A percentile compares a stretch with the other conserved stretches of the same genome.
Evolutionary conservation across 2,888 invertebrate species (phyloP).

Genomic region (Heliconius hortense): DNA sequence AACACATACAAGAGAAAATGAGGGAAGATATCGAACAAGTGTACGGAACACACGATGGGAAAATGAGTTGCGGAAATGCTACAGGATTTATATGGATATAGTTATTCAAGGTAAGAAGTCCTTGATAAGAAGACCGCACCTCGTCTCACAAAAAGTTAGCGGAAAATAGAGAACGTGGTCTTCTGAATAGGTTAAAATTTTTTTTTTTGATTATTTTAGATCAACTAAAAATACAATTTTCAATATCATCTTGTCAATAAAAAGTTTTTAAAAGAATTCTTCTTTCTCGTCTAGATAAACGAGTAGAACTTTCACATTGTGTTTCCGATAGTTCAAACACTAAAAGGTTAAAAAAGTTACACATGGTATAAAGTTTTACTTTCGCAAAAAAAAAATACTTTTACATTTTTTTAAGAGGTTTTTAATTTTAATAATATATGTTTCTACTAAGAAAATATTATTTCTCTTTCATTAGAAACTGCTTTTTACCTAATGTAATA

Average conservation of each 20-base stretch:
- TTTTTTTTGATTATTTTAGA: no score
- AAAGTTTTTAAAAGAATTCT: background rate
- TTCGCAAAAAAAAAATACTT: background rate
- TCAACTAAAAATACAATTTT: no score
- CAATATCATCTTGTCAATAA: no score
- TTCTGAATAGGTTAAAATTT: background rate
- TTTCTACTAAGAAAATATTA: no score
- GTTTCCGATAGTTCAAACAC: constrained; percentile 1
- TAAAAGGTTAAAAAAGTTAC: background rate
- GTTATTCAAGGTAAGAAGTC: constrained; percentile 72
- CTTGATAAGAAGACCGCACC: no score
- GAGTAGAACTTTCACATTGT: background rate
- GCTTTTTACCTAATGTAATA: no score
- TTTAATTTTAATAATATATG: no score
- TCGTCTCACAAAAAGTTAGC: background rate
- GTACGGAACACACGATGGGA: constrained; percentile 59
- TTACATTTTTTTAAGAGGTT: background rate
- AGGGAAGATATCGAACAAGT: constrained; percentile 72
- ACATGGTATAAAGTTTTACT: background rate
- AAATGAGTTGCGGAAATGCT: constrained; percentile 75
- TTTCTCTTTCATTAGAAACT: no score
- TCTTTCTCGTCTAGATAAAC: background rate
- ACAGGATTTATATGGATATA: constrained; percentile 81
- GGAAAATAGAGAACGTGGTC: background rate
- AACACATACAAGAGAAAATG: constrained; percentile 76